Percentiles rank a stretch among this genome's conserved stretches.
Conservation (phyloP, 2,113 vertebrate species). For the Sarotherodon lohbergeri region DNA sequence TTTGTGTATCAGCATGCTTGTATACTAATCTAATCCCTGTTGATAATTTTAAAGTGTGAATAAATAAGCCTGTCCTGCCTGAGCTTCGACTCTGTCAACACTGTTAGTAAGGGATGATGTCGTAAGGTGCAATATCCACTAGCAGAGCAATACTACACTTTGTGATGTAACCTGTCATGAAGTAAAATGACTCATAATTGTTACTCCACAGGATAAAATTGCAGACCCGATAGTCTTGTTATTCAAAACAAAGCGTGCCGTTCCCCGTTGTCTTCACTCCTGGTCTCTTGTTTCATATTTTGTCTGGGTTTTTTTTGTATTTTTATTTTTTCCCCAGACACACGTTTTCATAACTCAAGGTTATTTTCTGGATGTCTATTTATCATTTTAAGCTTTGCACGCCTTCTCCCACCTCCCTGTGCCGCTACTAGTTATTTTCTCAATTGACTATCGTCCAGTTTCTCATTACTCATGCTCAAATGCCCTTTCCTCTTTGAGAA, state of each 20-base stretch:
- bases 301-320: background rate
- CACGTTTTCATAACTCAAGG: conserved; percentile 38
- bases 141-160: background rate
- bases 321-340: background rate
- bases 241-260: background rate
- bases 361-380: conserved; percentile 42
- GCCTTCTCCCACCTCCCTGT: conserved; percentile 31
- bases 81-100: conserved; percentile 16
- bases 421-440: conserved; percentile 48
- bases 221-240: conserved; percentile 6
- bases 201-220: background rate
- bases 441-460: conserved; percentile 37
- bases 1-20: background rate
- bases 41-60: conserved; percentile 35
- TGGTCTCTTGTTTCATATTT: background rate
- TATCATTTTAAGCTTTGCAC: conserved; percentile 36
- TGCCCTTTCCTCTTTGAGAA: conserved; percentile 7
- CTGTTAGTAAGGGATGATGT: conserved; percentile 19
- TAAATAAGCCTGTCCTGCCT: background rate
- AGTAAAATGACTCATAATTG: conserved; percentile 27
- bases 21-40: conserved; percentile 8
- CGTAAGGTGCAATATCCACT: conserved; percentile 11
- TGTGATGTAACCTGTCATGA: conserved; percentile 8
- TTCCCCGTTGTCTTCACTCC: background rate
- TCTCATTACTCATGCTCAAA: conserved; percentile 43